phyloP scores from a whole-genome alignment of 1,140 invertebrate species.

The Bombyx mandarina region DNA sequence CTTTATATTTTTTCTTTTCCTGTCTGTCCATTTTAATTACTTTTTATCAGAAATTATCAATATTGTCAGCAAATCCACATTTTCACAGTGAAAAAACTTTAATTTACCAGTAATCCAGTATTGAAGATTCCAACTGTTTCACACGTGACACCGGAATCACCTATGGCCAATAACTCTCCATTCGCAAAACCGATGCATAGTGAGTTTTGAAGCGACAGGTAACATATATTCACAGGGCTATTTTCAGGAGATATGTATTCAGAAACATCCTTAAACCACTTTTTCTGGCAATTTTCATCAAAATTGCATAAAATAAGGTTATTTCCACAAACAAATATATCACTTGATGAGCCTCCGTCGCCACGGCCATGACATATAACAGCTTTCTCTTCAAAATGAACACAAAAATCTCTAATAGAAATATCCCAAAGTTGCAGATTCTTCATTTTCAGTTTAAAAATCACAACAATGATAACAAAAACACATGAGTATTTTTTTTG shows the following conservation, averaged over 20 bases:
- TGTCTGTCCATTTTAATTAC: too few relatives aligned
- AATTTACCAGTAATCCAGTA: conserved; percentile 50
- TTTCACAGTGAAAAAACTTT: not conserved
- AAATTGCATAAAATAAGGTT: conserved; percentile 48
- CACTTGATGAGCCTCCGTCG: conserved; percentile 28
- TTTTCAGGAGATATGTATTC: conserved; percentile 30
- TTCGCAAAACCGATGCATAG: conserved; percentile 45
- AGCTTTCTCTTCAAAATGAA: conserved; percentile 27
- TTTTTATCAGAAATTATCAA: too few relatives aligned
- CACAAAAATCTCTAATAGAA: conserved; percentile 25
- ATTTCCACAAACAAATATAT: conserved; percentile 51
- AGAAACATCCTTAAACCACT: conserved; percentile 42
- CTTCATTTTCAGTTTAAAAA: conserved; percentile 27
- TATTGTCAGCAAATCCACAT: too few relatives aligned
- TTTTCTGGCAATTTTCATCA: conserved; percentile 30
- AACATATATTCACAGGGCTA: conserved; percentile 44
- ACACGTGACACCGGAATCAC: conserved; percentile 27
- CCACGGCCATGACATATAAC: conserved; percentile 39
- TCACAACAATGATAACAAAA: conserved; percentile 1
- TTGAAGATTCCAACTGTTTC: conserved; percentile 45
- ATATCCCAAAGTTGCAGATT: conserved; percentile 49
- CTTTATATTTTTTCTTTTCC: not conserved
- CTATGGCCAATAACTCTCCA: conserved; percentile 49
- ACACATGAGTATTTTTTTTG: conserved; percentile 4
- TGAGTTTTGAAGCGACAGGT: conserved; percentile 42